Evolutionary conservation across 2,113 vertebrate genomes (phyloP).

Genomic region (Rhineura floridana): DNA sequence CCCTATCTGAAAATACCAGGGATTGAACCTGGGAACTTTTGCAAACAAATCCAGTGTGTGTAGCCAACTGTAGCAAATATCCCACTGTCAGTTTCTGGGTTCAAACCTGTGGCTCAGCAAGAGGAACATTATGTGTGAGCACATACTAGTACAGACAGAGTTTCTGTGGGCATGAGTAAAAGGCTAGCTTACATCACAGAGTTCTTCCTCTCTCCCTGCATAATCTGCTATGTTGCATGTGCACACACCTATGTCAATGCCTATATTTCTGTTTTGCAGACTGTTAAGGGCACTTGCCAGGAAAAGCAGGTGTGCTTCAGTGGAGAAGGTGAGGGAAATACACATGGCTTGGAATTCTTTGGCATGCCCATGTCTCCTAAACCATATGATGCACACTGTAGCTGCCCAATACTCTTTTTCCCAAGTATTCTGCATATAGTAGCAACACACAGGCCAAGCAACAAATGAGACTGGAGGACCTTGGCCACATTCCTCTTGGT

Average conservation of each 20-base stretch:
- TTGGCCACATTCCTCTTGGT: conserved; percentile 80
- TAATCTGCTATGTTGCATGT: background rate
- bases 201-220: background rate
- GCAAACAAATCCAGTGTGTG: background rate
- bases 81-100: background rate
- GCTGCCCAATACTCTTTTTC: background rate
- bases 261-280: background rate
- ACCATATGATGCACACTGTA: background rate
- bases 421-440: background rate
- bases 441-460: background rate
- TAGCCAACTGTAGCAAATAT: background rate
- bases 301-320: too few relatives aligned
- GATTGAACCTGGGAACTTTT: too few relatives aligned
- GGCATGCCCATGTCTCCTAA: background rate
- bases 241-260: background rate
- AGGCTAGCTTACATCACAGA: background rate
- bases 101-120: background rate
- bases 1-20: too few relatives aligned
- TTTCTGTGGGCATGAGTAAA: background rate
- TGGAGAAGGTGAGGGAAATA: background rate
- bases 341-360: background rate
- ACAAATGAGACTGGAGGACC: conserved; percentile 60
- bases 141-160: background rate
- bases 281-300: background rate
- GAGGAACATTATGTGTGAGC: background rate